These are phyloP conservation scores for Uropsilus gracilis DNA, from an alignment of 2,113 vertebrate genomes.

Conservation along the genomic window DNA sequence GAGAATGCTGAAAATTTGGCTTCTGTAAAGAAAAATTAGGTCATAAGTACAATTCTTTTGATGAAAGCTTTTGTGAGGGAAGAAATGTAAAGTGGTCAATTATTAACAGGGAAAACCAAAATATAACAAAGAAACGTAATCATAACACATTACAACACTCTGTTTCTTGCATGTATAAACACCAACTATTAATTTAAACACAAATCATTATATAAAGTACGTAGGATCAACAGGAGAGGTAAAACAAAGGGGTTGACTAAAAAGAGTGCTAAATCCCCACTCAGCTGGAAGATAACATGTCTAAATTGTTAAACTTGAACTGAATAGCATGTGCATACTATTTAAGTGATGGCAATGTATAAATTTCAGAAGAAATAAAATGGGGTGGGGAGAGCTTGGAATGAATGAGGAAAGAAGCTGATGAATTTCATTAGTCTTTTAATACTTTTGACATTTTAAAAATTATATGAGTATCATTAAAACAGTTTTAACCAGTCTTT, in stretches of 20 bases:
- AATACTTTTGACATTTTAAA: slow-evolving; percentile 28
- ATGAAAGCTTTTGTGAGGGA: slow-evolving; percentile 26
- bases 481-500: slow-evolving; percentile 25
- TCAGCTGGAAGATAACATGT: background rate
- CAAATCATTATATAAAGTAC: background rate
- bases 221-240: background rate
- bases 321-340: background rate
- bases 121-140: slow-evolving; percentile 12
- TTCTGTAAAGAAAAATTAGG: slow-evolving; percentile 50
- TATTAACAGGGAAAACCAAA: slow-evolving; percentile 34
- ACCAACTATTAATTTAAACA: background rate
- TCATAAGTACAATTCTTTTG: slow-evolving; percentile 25
- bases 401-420: background rate
- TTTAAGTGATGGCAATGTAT: background rate
- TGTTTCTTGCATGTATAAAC: background rate
- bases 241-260: background rate
- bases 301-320: background rate
- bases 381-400: no score
- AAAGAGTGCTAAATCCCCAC: background rate
- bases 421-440: background rate
- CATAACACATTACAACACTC: background rate
- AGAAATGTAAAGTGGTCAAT: slow-evolving; percentile 25
- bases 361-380: background rate
- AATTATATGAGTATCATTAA: background rate
- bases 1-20: slow-evolving; percentile 55